Conservation (phyloP, 2,888 invertebrate genomes). For the Ectropis crepuscularia region DNA sequence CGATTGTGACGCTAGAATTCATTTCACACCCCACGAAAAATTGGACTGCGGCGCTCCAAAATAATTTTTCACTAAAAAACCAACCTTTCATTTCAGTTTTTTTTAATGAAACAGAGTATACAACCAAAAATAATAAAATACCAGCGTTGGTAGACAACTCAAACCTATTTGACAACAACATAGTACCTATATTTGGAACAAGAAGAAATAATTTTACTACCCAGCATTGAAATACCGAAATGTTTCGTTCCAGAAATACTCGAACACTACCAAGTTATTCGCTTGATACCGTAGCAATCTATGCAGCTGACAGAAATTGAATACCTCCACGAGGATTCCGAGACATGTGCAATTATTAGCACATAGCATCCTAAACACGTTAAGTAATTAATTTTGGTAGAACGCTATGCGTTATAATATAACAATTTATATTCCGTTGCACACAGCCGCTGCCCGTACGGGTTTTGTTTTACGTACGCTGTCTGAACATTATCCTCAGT, state of each 20-base stretch:
- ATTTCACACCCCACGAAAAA: too few relatives aligned
- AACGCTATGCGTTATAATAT: conserved; percentile 61
- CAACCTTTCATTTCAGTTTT: too few relatives aligned
- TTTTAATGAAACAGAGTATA: too few relatives aligned
- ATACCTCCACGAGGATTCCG: conserved; percentile 27
- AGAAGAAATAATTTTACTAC: too few relatives aligned
- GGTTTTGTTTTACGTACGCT: conserved; percentile 54
- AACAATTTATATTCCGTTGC: conserved; percentile 64
- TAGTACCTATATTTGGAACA: too few relatives aligned
- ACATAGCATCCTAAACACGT: conserved; percentile 38
- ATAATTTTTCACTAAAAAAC: too few relatives aligned
- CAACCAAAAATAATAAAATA: too few relatives aligned
- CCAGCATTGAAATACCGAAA: too few relatives aligned
- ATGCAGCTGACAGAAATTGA: conserved; percentile 22
- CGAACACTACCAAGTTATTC: neutral
- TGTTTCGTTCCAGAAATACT: neutral
- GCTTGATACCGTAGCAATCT: conserved; percentile 11
- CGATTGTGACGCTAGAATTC: too few relatives aligned
- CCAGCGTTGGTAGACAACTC: too few relatives aligned
- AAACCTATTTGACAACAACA: too few relatives aligned
- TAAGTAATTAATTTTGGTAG: conserved; percentile 60
- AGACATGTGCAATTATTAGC: conserved; percentile 34
- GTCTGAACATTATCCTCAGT: conserved; percentile 44
- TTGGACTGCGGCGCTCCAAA: too few relatives aligned
- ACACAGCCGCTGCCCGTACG: conserved; percentile 43